phyloP scores from a whole-genome alignment of 1,140 invertebrate species.

The Monochamus saltuarius region DNA sequence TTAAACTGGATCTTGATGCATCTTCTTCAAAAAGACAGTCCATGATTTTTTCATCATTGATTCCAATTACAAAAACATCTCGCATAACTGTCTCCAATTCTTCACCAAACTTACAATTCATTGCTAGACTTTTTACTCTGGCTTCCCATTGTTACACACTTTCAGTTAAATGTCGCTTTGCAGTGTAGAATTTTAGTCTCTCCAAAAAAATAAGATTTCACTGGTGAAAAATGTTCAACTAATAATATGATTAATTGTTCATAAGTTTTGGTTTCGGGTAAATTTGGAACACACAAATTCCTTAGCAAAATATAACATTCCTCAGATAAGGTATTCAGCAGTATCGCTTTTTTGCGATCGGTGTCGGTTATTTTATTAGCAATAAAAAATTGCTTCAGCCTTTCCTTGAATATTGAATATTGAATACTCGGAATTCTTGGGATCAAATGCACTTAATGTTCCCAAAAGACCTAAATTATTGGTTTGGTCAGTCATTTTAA shows the following conservation, averaged over 20 bases:
- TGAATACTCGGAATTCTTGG: too few species aligned
- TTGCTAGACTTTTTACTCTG: slow-evolving; percentile 16
- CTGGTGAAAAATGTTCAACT: too few species aligned
- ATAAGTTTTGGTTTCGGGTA: too few species aligned
- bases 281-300: too few species aligned
- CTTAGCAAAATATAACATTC: too few species aligned
- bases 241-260: too few species aligned
- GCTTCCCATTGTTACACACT: slow-evolving; percentile 16
- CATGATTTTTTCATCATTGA: slow-evolving; percentile 16
- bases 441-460: too few species aligned
- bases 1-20: slow-evolving; percentile 8
- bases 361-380: slow-evolving; percentile 6
- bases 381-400: slow-evolving; percentile 15
- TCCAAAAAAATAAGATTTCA: slow-evolving; percentile 25
- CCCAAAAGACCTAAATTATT: too few species aligned
- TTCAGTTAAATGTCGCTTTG: slow-evolving; percentile 9
- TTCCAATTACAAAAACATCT: slow-evolving; percentile 23
- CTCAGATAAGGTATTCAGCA: slow-evolving; percentile 6
- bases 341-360: slow-evolving; percentile 10
- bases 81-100: slow-evolving; percentile 12
- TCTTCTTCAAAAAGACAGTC: slow-evolving; percentile 21
- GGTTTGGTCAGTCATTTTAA: too few species aligned
- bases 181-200: slow-evolving; percentile 17
- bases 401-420: too few species aligned
- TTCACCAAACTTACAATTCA: slow-evolving; percentile 12